Evolutionary conservation across 2,113 vertebrate genomes (phyloP), one percentile per base, ranked within the genome.

Genomic region (Rhodinocichla rosea): DNA sequence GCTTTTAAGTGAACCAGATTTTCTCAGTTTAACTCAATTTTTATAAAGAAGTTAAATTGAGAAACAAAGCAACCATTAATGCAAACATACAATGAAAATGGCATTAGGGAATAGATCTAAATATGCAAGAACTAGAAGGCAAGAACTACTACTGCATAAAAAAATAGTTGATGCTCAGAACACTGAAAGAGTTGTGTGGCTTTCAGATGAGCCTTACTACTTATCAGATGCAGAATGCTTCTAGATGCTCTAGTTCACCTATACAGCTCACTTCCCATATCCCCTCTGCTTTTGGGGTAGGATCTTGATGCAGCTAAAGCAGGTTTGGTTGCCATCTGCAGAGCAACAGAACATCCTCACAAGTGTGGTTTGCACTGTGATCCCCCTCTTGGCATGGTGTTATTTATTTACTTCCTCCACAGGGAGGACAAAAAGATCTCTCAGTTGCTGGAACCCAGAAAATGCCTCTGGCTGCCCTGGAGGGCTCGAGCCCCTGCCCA

Each of bases 281-380:
- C 2, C 19, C 16, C 59, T 84, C 33, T 88, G 20, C 35, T 75
- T 84, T 21, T 52, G 30, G 23, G 9, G 19, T 2, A 11, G 27
- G 86, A 57, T 30, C 44, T 33, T 33, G 20, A 52, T 7, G 7
- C 69, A 65, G 49, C 8, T 64, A 11, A 70, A 82, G 65, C 32
- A 73, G 63, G 50, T n/a, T 24, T 65, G 67, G 60, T 13, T 50
- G 44, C 42, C 10, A 16, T 2, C 44, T 69, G 35, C 77, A 40
- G 35, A 4, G 16, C 6, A 9, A 26, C 19, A 78, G 40, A 69
- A 37, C 3, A 3, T 30, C 13, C n/a, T 49, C 45, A n/a, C 5
- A 4, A 1, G 33, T 5, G 33, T 33, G 35, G 39, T 11, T 44
- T 39, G 42, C 53, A 32, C 39, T 21, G 14, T 2, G 0, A 50